Conservation (phyloP, 2,888 invertebrate genomes). For the Rhagonycha lutea region DNA sequence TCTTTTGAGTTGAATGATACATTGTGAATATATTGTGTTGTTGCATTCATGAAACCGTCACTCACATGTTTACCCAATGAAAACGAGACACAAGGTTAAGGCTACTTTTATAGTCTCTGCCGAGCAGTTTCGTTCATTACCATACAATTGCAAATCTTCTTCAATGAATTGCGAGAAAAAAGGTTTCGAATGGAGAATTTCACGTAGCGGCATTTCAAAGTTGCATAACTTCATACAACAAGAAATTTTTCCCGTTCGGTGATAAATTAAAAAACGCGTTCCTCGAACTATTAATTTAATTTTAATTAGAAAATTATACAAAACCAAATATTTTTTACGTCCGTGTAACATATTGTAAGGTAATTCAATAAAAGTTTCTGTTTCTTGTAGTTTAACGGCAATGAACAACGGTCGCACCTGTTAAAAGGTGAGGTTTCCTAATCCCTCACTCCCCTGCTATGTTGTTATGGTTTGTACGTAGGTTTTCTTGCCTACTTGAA, state of each 20-base stretch:
- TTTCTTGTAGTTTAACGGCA: conserved; percentile 20
- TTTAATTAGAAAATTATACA: neutral
- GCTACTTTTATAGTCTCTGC: conserved; percentile 4
- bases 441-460: conserved; percentile 11
- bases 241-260: neutral
- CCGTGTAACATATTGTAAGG: neutral
- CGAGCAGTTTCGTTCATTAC: conserved; percentile 7
- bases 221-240: neutral
- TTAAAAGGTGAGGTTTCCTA: conserved; percentile 26
- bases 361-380: neutral
- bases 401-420: conserved; percentile 25
- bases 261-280: neutral
- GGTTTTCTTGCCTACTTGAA: conserved; percentile 18
- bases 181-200: neutral
- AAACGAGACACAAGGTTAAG: conserved; percentile 21
- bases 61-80: conserved; percentile 2
- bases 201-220: neutral
- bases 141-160: conserved; percentile 20
- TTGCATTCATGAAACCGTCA: neutral
- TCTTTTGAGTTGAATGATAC: neutral
- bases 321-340: neutral
- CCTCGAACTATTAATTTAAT: neutral
- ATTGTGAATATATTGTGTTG: neutral
- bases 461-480: conserved; percentile 6
- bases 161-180: conserved; percentile 10